Base-by-base conservation (phyloP, 2,797 vertebrate species). In the Mionectes olivaceus region DNA sequence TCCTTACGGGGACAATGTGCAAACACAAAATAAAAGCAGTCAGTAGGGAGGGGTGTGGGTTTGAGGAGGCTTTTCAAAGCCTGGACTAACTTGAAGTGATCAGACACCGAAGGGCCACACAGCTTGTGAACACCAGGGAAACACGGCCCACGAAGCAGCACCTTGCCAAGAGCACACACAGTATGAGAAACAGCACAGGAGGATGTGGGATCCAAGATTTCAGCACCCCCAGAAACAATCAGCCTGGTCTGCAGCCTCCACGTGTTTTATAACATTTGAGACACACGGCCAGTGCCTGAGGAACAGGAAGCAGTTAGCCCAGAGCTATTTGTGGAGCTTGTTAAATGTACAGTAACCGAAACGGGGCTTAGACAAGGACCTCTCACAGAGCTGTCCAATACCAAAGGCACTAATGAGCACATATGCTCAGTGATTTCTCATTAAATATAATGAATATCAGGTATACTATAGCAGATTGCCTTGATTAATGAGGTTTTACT, bases 401-500 rank as follows among this genome's bases (percentile, higher is more conserved):
- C 59, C 46, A 24, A 33, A 92, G 57, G 63, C 87, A 83, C 81
- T 95, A 95, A 94, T 33, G 83, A 94, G 82, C 81, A 74, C 64
- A 44, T 90, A 82, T 77, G 52, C 71, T 93, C 9, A 4, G 41
- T 74, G 78, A 90, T 87, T 92, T 90, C 78, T 90, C 78, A 85
- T 88, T 93, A 90, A 91, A 83, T 90, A 21, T 90, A 91, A 86
- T 39, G 59, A 88, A 71, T 41, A 56, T 95, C 86, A 79, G 59
- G 56, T 86, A 93, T 39, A 52, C 44, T 53, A 1, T 55, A 94
- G 79, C 87, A 79, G 69, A 83, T 69, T 90, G 59, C 80, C 1
- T 4, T 57, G 78, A 90, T 89, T 90, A 93, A 94, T 75, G 71
- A 90, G 89, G 93, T 84, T 94, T 95, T 92, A 84, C 57, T 85